These are phyloP conservation scores for Enteromius mattozi DNA, from an alignment of 2,797 vertebrate species.

Conservation along the genomic window DNA sequence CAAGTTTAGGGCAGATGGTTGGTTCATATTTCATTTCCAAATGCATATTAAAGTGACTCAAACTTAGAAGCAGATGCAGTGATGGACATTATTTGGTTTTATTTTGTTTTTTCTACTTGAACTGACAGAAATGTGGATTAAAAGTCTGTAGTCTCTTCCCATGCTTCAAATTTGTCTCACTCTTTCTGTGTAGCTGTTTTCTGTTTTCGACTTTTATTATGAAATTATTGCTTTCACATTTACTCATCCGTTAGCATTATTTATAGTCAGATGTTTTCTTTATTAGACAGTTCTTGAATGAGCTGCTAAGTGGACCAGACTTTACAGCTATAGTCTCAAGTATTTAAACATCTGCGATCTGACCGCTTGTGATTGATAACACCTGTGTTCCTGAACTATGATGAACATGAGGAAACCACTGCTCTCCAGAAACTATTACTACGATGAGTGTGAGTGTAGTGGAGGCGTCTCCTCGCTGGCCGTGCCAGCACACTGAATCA, in stretches of 20 bases:
- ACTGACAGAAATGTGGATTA: not conserved
- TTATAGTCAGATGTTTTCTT: not conserved
- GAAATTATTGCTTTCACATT: not conserved
- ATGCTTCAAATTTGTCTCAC: not conserved
- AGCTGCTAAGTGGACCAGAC: not conserved
- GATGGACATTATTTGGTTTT: not conserved
- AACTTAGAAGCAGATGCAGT: not conserved
- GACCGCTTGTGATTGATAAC: not conserved
- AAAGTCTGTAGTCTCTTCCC: not conserved
- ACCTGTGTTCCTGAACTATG: slow-evolving; percentile 13
- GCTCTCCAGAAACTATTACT: slow-evolving; percentile 3
- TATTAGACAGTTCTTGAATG: not conserved
- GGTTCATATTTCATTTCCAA: not conserved
- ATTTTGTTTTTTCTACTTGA: not conserved
- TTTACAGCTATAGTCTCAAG: not conserved
- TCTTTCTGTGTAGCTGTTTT: not conserved
- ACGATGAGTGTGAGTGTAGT: not conserved
- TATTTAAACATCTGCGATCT: not conserved
- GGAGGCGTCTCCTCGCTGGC: slow-evolving; percentile 25
- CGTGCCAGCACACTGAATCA: slow-evolving; percentile 12
- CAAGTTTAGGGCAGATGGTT: too few relatives aligned
- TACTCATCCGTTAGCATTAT: not conserved
- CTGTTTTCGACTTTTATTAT: not conserved
- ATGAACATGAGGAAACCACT: slow-evolving; percentile 1
- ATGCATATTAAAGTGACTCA: not conserved